phyloP scores from a whole-genome alignment of 2,797 vertebrate species.

The Scarus forsteni region DNA sequence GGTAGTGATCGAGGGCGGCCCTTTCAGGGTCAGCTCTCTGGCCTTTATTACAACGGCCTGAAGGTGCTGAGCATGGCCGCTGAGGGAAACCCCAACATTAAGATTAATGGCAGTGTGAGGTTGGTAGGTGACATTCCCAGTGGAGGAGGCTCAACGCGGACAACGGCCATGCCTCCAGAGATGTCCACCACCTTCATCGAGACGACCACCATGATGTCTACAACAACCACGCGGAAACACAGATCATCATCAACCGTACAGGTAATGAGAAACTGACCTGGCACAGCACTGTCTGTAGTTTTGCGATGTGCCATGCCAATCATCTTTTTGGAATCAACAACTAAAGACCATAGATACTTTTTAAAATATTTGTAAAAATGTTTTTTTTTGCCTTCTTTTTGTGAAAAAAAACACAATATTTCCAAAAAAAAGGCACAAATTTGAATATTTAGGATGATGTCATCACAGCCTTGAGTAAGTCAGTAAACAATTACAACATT shows the following conservation, averaged over 20 bases:
- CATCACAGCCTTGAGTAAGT: no score
- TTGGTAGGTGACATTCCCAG: constrained; percentile 95
- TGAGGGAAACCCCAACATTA: constrained; percentile 94
- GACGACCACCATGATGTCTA: constrained; percentile 98
- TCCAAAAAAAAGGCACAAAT: no score
- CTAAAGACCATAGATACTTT: no score
- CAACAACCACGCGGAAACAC: constrained; percentile 95
- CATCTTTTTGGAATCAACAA: no score
- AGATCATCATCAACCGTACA: constrained; percentile 94
- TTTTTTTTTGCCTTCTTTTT: no score
- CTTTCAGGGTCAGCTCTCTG: constrained; percentile 98
- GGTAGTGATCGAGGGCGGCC: constrained; percentile 93
- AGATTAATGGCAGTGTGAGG: constrained; percentile 96
- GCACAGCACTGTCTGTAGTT: no score
- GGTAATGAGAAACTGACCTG: constrained; percentile 73
- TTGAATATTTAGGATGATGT: no score
- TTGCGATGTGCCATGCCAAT: no score
- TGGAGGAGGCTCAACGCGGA: constrained; percentile 90
- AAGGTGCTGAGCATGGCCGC: constrained; percentile 98
- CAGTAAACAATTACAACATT: no score
- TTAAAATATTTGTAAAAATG: no score
- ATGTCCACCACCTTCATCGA: constrained; percentile 97
- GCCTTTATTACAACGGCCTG: constrained; percentile 97
- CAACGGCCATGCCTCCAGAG: constrained; percentile 92
- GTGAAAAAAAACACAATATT: no score